Percentiles rank a stretch among this genome's conserved stretches.
Conservation (phyloP, 2,888 invertebrate species). For the Spialia ferax region DNA sequence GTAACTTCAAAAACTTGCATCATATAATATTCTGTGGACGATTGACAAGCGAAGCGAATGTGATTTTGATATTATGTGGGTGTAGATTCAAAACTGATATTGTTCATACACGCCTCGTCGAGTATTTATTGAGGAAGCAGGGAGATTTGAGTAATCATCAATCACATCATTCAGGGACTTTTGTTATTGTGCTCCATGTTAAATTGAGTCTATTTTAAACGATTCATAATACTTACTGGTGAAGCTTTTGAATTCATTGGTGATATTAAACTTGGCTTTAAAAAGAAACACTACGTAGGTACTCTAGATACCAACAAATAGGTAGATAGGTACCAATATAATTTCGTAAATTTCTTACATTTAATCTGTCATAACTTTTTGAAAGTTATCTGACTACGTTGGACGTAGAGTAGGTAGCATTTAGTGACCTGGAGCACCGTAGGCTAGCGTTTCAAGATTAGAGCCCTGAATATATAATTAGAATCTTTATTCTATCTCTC, state of each 20-base stretch:
- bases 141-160: slow-evolving; percentile 5
- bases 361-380: too few species aligned
- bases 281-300: too few species aligned
- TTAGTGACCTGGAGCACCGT: too few species aligned
- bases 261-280: too few species aligned
- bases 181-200: slow-evolving; percentile 9
- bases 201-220: neutral
- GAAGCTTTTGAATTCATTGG: neutral
- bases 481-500: too few species aligned
- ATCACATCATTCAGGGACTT: neutral
- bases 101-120: slow-evolving; percentile 20
- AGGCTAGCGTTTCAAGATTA: too few species aligned
- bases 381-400: too few species aligned
- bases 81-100: slow-evolving; percentile 23
- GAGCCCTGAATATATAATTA: too few species aligned
- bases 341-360: too few species aligned
- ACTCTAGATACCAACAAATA: too few species aligned
- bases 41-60: slow-evolving; percentile 29
- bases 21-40: neutral
- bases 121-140: slow-evolving; percentile 20
- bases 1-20: slow-evolving; percentile 11
- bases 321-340: too few species aligned
- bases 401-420: too few species aligned
- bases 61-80: slow-evolving; percentile 30
- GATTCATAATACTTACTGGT: neutral